A percentile compares a stretch with the other conserved stretches of the same genome.
These are phyloP conservation scores for Adelosebastes latens DNA, from an alignment of 2,797 vertebrate species.

Conservation along the genomic window DNA sequence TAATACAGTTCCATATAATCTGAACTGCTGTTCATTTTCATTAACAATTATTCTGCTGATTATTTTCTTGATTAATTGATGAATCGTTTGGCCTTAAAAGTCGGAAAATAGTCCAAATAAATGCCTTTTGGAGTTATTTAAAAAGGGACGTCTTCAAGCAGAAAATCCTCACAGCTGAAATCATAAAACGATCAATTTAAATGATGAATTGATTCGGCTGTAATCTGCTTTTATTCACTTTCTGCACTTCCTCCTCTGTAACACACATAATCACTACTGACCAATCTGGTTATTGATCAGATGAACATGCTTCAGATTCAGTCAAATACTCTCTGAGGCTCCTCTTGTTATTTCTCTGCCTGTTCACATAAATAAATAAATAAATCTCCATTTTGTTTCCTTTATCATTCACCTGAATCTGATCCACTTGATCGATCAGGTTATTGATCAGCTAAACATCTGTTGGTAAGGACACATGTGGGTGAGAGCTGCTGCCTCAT, in stretches of 20 bases:
- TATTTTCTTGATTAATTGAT: neutral
- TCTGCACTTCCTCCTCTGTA: neutral
- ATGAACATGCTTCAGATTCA: neutral
- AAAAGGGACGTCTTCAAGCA: no score
- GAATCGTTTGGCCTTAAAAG: neutral
- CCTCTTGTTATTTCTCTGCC: neutral
- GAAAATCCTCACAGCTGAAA: neutral
- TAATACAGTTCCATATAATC: neutral
- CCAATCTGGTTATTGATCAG: neutral
- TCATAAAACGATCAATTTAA: neutral
- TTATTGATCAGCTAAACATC: constrained; percentile 16
- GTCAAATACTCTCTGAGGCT: neutral
- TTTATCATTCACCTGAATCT: neutral
- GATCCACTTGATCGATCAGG: constrained; percentile 1
- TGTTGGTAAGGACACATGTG: neutral
- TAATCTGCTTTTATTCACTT: neutral
- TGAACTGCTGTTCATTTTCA: neutral
- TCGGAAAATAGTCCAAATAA: neutral
- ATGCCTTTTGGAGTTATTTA: neutral
- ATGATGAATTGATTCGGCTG: neutral
- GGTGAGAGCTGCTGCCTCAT: neutral
- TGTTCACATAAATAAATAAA: neutral
- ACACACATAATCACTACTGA: neutral
- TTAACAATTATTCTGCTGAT: neutral
- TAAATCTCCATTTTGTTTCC: neutral